phyloP scores from a whole-genome alignment of 1,140 invertebrate genomes.

The Onthophagus taurus region DNA sequence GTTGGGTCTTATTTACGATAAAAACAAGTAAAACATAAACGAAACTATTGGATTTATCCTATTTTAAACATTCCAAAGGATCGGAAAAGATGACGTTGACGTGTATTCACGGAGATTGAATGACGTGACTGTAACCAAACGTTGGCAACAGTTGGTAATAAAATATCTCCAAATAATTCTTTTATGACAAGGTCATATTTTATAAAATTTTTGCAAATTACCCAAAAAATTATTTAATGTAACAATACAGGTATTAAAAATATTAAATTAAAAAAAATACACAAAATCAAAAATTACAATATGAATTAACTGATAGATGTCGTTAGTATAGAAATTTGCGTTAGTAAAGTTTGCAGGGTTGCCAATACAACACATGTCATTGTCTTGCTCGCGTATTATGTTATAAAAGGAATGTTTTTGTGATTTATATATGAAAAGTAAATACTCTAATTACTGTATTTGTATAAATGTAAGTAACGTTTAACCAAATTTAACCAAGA shows the following conservation, averaged over 20 bases:
- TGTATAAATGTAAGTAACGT: constrained; percentile 9
- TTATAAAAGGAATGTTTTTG: constrained; percentile 8
- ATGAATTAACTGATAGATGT: too few species aligned
- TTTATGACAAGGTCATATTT: too few species aligned
- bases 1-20: constrained; percentile 10
- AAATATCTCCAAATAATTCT: too few species aligned
- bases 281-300: too few species aligned
- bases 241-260: too few species aligned
- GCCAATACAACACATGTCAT: constrained; percentile 7
- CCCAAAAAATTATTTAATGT: too few species aligned
- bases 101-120: constrained; percentile 16
- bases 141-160: too few species aligned
- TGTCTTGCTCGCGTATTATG: constrained; percentile 7
- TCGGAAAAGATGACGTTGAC: constrained; percentile 25
- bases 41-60: constrained; percentile 14
- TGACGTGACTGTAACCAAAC: constrained; percentile 19
- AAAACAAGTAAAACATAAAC: constrained; percentile 6
- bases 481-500: neutral
- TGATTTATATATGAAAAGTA: constrained; percentile 8
- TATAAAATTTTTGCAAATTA: too few species aligned
- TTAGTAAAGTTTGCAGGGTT: too few species aligned
- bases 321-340: too few species aligned
- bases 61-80: constrained; percentile 19
- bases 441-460: constrained; percentile 3
- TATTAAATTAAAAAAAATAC: too few species aligned